Base-by-base conservation (phyloP, 1,140 invertebrate genomes). In the Pissodes strobi region DNA sequence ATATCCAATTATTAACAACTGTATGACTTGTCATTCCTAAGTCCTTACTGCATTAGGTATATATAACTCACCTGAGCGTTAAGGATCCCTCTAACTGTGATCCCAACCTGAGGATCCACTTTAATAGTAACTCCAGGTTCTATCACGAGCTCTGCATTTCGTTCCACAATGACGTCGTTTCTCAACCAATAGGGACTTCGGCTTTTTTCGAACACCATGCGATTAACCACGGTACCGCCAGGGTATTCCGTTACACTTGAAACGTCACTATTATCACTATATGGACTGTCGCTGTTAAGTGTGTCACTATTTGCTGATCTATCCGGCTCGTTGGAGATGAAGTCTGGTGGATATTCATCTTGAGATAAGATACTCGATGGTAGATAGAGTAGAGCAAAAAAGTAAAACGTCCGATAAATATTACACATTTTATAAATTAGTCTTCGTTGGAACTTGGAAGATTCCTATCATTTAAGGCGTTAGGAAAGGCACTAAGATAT, bases 51-150 rank as follows among this genome's bases (percentile, higher is more conserved):
- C n/a, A n/a, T n/a, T n/a, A n/a, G n/a, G n/a, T n/a, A n/a, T 92
- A 95, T n/a, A 27, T 27, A 27, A 79, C 86, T 88, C 86, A 97
- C 94, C 86, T 91, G 84, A 25, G 93, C 93, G 52, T 86, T 87
- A 4, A 98, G 80, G 67, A 89, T 86, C 68, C 95, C 95, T 72
- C 89, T 85, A 15, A 98, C 90, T 25, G 92, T 95, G 68, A 98
- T 90, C 51, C 94, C 95, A 70, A 93, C 87, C 81, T 93, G 93
- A 1, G 93, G 90, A 2, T 88, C 87, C 79, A 98, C 95, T 48
- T 87, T 82, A 9, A 98, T 80, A 70, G 88, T 87, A 0, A 94
- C 91, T 0, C 95, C 95, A 0, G 94, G 85, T 72, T 94, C 90
- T 38, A 98, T 86, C 19, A 88, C 81, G 41, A 97, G 80, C 72